A percentile compares a stretch with the other conserved stretches of the same genome.
phyloP scores from a whole-genome alignment of 2,797 vertebrate species.

The Chelonia mydas region DNA sequence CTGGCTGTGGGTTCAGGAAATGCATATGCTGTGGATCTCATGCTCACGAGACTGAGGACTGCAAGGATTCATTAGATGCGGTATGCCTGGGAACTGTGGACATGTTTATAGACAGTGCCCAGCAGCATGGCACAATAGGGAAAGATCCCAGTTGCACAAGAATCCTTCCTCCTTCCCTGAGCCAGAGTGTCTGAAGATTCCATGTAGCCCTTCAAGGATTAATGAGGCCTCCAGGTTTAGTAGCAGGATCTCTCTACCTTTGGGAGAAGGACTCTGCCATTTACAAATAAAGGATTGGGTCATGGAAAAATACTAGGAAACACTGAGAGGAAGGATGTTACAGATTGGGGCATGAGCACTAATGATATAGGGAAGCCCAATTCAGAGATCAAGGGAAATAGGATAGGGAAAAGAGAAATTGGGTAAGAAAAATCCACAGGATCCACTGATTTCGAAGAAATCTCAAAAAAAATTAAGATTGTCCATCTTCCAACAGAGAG shows the following conservation, averaged over 20 bases:
- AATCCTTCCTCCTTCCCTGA: not conserved
- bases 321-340: not conserved
- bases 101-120: not conserved
- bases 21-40: accelerated
- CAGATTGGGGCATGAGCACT: not conserved
- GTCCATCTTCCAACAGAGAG: not conserved
- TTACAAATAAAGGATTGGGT: not conserved
- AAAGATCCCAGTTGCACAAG: not conserved
- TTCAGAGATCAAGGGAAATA: not conserved
- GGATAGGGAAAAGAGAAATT: not conserved
- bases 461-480: not conserved
- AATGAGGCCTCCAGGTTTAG: not conserved
- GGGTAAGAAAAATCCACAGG: not conserved
- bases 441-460: not conserved
- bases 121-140: not conserved
- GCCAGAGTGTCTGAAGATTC: not conserved
- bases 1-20: not conserved
- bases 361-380: not conserved
- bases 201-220: not conserved
- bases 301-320: not conserved
- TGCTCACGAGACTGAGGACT: not conserved
- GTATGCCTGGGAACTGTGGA: not conserved
- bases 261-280: not conserved
- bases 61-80: not conserved
- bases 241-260: not conserved